phyloP scores from a whole-genome alignment of 2,797 vertebrate genomes.

The Phataginus tricuspis region DNA sequence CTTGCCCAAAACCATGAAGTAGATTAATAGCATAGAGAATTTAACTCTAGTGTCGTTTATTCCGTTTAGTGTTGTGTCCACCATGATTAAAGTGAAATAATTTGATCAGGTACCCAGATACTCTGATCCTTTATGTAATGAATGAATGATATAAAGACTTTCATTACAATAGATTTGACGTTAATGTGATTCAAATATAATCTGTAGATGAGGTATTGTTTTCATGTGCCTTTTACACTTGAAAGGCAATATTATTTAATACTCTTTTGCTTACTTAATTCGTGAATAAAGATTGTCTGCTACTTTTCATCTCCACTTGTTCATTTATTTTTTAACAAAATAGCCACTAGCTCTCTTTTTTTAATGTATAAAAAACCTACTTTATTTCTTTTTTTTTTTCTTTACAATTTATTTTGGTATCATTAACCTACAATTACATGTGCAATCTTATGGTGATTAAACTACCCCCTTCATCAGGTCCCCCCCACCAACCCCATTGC shows the following conservation, averaged over 20 bases:
- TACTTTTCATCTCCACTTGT: background rate
- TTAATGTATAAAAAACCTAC: too few species aligned
- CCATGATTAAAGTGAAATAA: background rate
- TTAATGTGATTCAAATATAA: background rate
- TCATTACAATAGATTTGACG: background rate
- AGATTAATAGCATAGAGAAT: background rate
- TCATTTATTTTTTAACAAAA: background rate
- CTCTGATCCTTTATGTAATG: background rate
- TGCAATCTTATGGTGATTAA: too few species aligned
- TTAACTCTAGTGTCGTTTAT: background rate
- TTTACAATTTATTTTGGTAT: too few species aligned
- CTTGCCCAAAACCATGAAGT: background rate
- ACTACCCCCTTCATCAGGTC: too few species aligned
- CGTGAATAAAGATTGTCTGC: background rate
- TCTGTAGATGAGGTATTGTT: background rate
- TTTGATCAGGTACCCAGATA: background rate
- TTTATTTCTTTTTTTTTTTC: too few species aligned
- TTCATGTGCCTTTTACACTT: background rate
- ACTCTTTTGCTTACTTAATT: background rate
- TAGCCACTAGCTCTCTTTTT: too few species aligned
- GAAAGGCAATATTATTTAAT: background rate
- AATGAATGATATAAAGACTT: background rate
- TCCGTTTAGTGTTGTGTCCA: background rate
- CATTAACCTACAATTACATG: too few species aligned
- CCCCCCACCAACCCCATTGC: too few species aligned